Percentiles rank a stretch among this genome's conserved stretches.
Evolutionary conservation across 2,797 vertebrate species (phyloP).

Genomic region (Lepidocolaptes lacrymiger): DNA sequence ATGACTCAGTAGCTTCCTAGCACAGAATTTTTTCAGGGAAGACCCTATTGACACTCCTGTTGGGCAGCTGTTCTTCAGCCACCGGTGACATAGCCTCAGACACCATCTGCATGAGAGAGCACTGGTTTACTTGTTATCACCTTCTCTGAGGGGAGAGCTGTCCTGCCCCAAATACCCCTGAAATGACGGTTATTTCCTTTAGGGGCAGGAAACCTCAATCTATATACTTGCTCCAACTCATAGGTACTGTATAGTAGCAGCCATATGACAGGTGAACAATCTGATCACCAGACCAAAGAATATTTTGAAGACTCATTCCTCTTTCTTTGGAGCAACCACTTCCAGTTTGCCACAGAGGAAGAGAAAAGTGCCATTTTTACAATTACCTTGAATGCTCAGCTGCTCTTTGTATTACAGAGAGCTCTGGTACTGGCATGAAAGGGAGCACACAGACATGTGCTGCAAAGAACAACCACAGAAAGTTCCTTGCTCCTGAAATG

Average conservation of each 20-base stretch:
- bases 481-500: neutral
- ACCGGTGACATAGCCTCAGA: neutral
- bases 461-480: neutral
- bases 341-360: neutral
- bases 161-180: neutral
- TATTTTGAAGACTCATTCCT: neutral
- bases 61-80: neutral
- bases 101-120: neutral
- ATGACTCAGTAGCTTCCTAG: neutral
- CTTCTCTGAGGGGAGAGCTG: neutral
- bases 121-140: neutral
- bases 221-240: neutral
- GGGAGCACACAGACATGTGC: accelerated
- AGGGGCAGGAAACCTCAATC: neutral
- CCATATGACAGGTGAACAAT: neutral
- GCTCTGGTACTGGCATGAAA: neutral
- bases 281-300: neutral
- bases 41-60: neutral
- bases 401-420: neutral
- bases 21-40: neutral
- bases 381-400: neutral
- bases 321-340: neutral
- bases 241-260: neutral
- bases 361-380: neutral
- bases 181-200: neutral